Evolutionary conservation across 2,888 invertebrate species (phyloP), one percentile per base, ranked within the genome.

Genomic region (Craniophora ligustri): DNA sequence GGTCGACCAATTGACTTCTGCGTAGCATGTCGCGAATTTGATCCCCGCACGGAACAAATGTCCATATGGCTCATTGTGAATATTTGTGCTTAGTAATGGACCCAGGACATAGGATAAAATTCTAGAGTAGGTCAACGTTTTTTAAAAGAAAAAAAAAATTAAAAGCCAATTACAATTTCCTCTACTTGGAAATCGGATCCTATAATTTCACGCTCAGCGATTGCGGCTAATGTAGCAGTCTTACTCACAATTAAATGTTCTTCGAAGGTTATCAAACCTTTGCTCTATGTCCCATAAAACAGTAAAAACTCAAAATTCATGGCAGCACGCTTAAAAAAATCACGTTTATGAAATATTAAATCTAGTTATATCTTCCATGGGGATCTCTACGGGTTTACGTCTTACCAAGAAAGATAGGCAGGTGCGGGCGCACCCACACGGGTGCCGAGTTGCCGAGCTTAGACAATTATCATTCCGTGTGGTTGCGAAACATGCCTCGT

Each of bases 331-430:
- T 76, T 68, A 80, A 82, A 86, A n/a, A 85, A 82, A 87, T 88
- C 91, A 92, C 91, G 89, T 91, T 92, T 91, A 90, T 89, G 91
- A 92, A 91, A 92, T 91, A 89, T 90, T 82, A 89, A 90, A 87
- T 89, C 85, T 86, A 80, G 79, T 78, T 79, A 74, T 90, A 91
- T 92, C 92, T 79, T 61, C 63, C 56, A 75, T 69, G 73, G 72
- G 71, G 70, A 89, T 89, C 89, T 86, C 67, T 59, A 64, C 38
- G 45, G 45, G 68, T 62, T 77, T 72, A 72, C 75, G 75, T 79
- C 74, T 81, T 85, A 85, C 85, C 62, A 79, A 78, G 88, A 86
- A 85, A 83, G 84, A 80, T 77, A 73, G 72, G 73, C 91, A 91
- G 91, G 89, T 88, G 89, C 86, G 78, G 78, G 69, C 59, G 77